Base-by-base conservation (phyloP, 2,113 vertebrate genomes). In the Nycticebus coucang region DNA sequence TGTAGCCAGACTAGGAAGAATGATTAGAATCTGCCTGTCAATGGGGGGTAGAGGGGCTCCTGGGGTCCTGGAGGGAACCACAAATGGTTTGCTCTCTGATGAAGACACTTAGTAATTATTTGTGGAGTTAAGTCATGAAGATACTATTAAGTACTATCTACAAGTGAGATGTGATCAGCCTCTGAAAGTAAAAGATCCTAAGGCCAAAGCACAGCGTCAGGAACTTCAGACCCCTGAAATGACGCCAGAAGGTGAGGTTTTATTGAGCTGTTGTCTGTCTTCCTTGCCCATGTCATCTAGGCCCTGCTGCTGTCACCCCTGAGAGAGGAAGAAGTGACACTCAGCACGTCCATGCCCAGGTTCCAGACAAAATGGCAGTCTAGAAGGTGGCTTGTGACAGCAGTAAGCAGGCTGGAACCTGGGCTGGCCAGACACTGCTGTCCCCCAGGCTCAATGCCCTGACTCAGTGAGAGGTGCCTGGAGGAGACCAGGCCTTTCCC, bases 101-200 rank as follows among this genome's bases (percentile, higher is more conserved):
- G 14, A 35, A 66, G 55, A 79, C 7, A 2, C 60, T 95, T 8
- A 5, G 64, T 84, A 93, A 93, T 89, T 95, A 91, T 85, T 68
- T 93, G 86, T 30, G 55, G 55, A 74, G 41, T 86, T 41, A 91
- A 93, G 83, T 57, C 69, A 60, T 26, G 17, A 88, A 84, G 3
- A 68, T 59, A 53, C 62, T 79, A 18, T 45, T 45, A 95, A 91
- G 82, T 89, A 85, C 68, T 75, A 35, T 60, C 86, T 93, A 33
- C 21, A 45, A 12, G 10, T 21, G n/a, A 82, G 68, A 60, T 41
- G 33, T 53, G 60, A n/a, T 59, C 71, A n/a, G 7, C 55, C 60
- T 82, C 79, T 33, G 72, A 33, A 87, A 68, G 86, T 66, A 72
- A 66, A 66, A 1, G 37, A 68, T 77, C 68, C 33, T 28, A 74